Base-by-base conservation (phyloP, 1,140 invertebrate species). In the Aphelenchoides fujianensis region DNA sequence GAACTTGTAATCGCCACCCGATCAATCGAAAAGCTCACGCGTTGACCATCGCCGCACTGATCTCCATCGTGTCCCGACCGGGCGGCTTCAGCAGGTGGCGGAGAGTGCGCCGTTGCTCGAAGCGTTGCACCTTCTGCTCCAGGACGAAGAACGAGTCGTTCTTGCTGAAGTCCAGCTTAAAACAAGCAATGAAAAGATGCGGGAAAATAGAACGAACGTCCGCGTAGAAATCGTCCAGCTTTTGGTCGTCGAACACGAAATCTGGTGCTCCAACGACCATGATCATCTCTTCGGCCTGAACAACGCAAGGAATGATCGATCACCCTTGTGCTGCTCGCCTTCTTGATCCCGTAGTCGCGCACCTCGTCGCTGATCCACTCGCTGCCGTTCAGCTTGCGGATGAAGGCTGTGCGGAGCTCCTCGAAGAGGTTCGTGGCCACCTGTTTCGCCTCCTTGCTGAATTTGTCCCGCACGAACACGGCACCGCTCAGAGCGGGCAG, bases 291-390 rank as follows among this genome's bases (percentile, higher is more conserved):
- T 74, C 34, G 7, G 75, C 75, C 70, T 63, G 12, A 5, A 7
- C 5, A 7, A 41, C 16, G 61, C 52, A 34, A 34, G 7, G 12
- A 37, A 34, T n/a, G n/a, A 7, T 63, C 5, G 19, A 36, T 34
- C 7, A 36, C 52, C 5, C 5, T 5, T 48, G 5, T 36, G 9
- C 28, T 23, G 23, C 23, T 5, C 5, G 52, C 16, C 23, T 83
- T 83, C 68, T 79, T 75, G 3, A 79, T 70, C 37, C 78, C 80
- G 54, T 75, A 74, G 12, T 68, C 57, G 61, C 77, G 79, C 9
- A 82, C 83, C 3, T 73, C 66, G 9, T 71, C 67, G 41, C 75
- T 62, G 77, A 83, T 84, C 81, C 81, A 83, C 35, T 81, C 73
- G 61, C 67, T 78, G 16, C 73, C 69, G 9, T 67, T 36, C 1